These are phyloP conservation scores for Drosophila serrata DNA, from an alignment of 1,140 invertebrate species.

Conservation along the genomic window DNA sequence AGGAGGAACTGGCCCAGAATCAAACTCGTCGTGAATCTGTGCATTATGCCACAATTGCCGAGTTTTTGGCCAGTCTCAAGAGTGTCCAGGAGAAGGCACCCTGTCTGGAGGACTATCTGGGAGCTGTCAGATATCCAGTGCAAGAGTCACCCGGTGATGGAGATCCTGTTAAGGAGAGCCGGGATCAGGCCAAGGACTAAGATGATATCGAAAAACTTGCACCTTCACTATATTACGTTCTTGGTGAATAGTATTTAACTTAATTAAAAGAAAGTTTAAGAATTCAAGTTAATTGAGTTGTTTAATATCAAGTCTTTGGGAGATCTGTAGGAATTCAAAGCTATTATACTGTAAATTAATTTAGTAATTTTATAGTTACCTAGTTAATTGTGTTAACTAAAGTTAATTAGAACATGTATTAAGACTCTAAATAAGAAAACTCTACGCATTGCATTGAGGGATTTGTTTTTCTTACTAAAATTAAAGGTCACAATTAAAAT, in stretches of 20 bases:
- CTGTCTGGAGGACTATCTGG: slow-evolving; percentile 37
- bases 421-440: too few relatives aligned
- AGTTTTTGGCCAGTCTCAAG: slow-evolving; percentile 50
- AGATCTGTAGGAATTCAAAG: too few relatives aligned
- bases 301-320: neutral
- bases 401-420: too few relatives aligned
- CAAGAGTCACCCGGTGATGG: slow-evolving; percentile 2
- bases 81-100: slow-evolving; percentile 32
- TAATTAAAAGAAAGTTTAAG: neutral
- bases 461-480: neutral
- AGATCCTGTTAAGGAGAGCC: neutral
- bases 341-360: too few relatives aligned
- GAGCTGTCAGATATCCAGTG: slow-evolving; percentile 3
- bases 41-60: slow-evolving; percentile 25
- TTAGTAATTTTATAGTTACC: too few relatives aligned
- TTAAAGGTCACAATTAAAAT: neutral
- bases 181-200: neutral
- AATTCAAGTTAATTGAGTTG: neutral
- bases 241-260: neutral
- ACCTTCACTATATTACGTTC: neutral
- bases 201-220: too few relatives aligned
- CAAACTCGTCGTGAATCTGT: slow-evolving; percentile 34
- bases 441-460: too few relatives aligned
- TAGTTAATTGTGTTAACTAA: too few relatives aligned
- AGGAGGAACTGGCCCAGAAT: slow-evolving; percentile 6